Conservation (phyloP, 2,888 invertebrate species). For the Leptopterna dolabrata region DNA sequence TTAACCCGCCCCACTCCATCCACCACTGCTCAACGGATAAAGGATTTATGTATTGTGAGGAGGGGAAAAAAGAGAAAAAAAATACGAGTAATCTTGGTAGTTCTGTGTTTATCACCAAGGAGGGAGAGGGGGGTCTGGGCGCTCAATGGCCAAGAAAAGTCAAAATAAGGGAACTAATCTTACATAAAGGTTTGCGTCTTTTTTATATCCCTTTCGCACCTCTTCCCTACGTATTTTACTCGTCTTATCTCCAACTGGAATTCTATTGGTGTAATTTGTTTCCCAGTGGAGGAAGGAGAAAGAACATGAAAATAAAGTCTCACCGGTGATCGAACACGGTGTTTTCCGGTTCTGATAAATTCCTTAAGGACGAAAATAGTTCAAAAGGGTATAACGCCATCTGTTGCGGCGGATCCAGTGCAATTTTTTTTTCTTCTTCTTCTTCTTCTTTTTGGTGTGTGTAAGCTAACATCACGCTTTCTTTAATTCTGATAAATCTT, state of each 20-base stretch:
- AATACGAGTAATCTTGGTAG: not conserved
- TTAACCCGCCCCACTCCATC: not conserved
- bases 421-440: too few species aligned
- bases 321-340: not conserved
- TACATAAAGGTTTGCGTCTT: not conserved
- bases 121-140: not conserved
- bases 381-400: too few species aligned
- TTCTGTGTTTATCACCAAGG: conserved; percentile 19
- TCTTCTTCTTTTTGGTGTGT: too few species aligned
- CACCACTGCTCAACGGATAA: not conserved
- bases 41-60: conserved; percentile 39
- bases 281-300: not conserved
- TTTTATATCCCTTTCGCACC: not conserved
- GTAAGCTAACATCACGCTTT: too few species aligned
- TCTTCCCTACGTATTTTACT: not conserved
- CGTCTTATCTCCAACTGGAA: not conserved
- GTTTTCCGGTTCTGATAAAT: not conserved
- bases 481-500: too few species aligned
- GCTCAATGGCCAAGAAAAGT: conserved; percentile 7
- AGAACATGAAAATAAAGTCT: not conserved
- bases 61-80: not conserved
- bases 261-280: not conserved
- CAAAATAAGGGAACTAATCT: not conserved
- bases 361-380: not conserved
- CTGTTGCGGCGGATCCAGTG: too few species aligned